Evolutionary conservation across 2,113 vertebrate species (phyloP).

Genomic region (Gadus macrocephalus): DNA sequence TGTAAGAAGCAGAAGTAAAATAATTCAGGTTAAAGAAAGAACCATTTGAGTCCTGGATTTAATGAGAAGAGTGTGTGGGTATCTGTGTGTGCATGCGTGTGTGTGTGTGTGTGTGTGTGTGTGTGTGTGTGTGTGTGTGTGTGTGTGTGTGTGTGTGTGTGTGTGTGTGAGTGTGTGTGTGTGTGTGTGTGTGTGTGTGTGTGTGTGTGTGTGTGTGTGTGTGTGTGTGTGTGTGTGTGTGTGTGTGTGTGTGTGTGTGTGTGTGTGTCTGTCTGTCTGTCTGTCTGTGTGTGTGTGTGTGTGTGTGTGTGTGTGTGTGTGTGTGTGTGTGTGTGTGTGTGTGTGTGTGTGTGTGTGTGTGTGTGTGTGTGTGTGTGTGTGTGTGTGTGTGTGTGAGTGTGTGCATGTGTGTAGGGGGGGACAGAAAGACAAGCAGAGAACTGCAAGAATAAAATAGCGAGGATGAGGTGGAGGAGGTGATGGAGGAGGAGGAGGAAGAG

Average conservation of each 20-base stretch:
- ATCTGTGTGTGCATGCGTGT: too few species aligned
- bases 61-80: too few species aligned
- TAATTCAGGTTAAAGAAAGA: not conserved
- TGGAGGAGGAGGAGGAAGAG: too few species aligned
- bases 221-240: conserved; percentile 1
- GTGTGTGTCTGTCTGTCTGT: conserved; percentile 3
- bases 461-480: not conserved
- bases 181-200: too few species aligned
- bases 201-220: not conserved
- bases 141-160: too few species aligned
- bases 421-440: conserved; percentile 11
- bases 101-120: too few species aligned
- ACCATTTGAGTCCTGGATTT: too few species aligned
- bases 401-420: conserved; percentile 5
- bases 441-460: conserved; percentile 26
- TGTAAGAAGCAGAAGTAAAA: not conserved
- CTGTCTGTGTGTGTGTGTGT: conserved; percentile 1
- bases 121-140: too few species aligned
- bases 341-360: too few species aligned
- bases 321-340: conserved; percentile 2
- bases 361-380: too few species aligned
- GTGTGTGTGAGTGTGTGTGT: too few species aligned
- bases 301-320: conserved; percentile 1
- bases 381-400: too few species aligned
- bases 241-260: conserved; percentile 4